Evolutionary conservation across 1,140 invertebrate species (phyloP), one percentile per base, ranked within the genome.

Genomic region (Dreissena rostriformis): DNA sequence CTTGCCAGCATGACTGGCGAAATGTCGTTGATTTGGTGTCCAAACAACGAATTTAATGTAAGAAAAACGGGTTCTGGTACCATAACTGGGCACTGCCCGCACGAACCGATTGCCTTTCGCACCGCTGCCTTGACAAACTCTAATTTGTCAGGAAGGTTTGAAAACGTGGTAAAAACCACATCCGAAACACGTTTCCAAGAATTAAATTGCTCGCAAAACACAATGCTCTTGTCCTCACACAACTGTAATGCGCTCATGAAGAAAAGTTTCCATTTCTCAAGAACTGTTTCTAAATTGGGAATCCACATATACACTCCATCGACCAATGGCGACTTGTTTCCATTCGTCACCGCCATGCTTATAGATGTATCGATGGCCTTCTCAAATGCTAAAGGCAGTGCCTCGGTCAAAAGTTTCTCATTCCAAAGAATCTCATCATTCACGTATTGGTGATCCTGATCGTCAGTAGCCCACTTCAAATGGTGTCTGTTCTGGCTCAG

Each of bases 361-460:
- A 77, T 76, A 6, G 55, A 14, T n/a, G n/a, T 28, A 29, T 68
- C 10, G 17, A 76, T 26, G 17, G 76, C 28, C n/a, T 28, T 29
- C 24, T 17, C 5, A 15, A 88, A 90, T 0, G 86, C 87, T 11
- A n/a, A 7, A 11, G 88, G 85, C 6, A 88, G 67, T n/a, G 85
- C 85, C 55, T 91, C 90, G 39, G 63, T 49, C 10, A 89, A 53
- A 65, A 91, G 63, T 63, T 65, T 72, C 39, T 84, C 75, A 77
- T 91, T 91, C 90, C 90, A 91, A 57, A 74, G 83, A 19, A 88
- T n/a, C 72, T 86, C 85, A 29, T 90, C 87, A 26, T 79, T 87
- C 49, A 76, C 72, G 24, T 84, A 70, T 14, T 76, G 55, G 14
- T 53, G 57, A 19, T 55, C 51, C 51, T 84, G 84, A 24, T 80